phyloP scores from a whole-genome alignment of 1,140 invertebrate species.

The Drosophila seguyi region DNA sequence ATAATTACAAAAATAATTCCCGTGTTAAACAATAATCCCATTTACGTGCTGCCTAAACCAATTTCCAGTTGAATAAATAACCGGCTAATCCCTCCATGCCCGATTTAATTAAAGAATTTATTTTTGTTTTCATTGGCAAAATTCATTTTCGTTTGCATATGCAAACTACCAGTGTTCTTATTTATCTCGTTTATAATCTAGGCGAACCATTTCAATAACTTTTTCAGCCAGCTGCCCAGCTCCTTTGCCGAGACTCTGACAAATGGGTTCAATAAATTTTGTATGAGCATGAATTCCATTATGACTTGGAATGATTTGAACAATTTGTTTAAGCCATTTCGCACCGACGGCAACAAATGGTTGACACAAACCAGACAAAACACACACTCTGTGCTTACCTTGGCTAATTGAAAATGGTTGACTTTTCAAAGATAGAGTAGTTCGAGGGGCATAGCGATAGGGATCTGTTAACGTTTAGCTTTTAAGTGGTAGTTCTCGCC shows the following conservation, averaged over 20 bases:
- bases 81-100: not conserved
- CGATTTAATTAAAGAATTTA: not conserved
- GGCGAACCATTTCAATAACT: constrained; percentile 2
- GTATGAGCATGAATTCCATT: constrained; percentile 40
- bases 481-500: constrained; percentile 37
- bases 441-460: not conserved
- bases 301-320: constrained; percentile 39
- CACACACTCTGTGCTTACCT: constrained; percentile 8
- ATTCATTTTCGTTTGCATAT: not conserved
- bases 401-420: constrained; percentile 33
- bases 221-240: constrained; percentile 12
- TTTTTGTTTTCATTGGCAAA: not conserved
- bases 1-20: not conserved
- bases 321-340: constrained; percentile 51
- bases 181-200: constrained; percentile 16
- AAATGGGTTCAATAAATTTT: constrained; percentile 63
- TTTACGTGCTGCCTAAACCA: not conserved
- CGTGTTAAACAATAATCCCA: not conserved
- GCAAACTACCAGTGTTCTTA: constrained; percentile 4
- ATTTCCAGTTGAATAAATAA: not conserved
- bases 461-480: not conserved
- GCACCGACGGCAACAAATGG: constrained; percentile 32
- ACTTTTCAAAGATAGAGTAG: not conserved
- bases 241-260: constrained; percentile 20
- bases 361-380: not conserved